Conservation (phyloP, 2,113 vertebrate species). For the Pygoscelis adeliae region DNA sequence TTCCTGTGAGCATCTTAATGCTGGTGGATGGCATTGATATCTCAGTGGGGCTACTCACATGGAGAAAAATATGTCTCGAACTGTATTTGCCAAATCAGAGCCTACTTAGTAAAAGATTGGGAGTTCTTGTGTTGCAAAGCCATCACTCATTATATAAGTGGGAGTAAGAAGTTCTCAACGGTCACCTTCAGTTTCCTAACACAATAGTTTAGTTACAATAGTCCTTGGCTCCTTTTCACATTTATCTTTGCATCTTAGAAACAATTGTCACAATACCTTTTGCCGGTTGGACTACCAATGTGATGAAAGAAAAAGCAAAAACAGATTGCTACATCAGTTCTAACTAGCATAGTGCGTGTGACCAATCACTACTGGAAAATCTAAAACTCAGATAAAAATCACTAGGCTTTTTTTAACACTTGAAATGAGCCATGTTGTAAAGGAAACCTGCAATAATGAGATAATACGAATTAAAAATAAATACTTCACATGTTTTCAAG, state of each 20-base stretch:
- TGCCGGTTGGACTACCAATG: conserved; percentile 32
- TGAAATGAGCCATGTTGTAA: conserved; percentile 74
- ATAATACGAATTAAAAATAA: conserved; percentile 82
- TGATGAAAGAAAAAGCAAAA: conserved; percentile 69
- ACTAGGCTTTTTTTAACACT: conserved; percentile 64
- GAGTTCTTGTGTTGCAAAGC: not conserved
- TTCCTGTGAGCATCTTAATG: not conserved
- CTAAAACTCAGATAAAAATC: conserved; percentile 77
- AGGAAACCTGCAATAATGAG: conserved; percentile 81
- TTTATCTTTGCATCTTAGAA: conserved; percentile 45
- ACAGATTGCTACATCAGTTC: conserved; percentile 41
- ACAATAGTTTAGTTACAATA: not conserved
- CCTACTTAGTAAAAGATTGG: not conserved
- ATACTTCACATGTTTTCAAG: conserved; percentile 77
- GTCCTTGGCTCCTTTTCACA: not conserved
- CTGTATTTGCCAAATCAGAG: not conserved
- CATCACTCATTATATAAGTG: not conserved
- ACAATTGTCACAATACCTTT: conserved; percentile 41
- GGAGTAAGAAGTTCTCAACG: not conserved
- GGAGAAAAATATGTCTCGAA: not conserved
- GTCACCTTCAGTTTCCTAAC: not conserved
- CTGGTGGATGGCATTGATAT: not conserved
- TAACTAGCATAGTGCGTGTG: conserved; percentile 43
- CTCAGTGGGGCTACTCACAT: not conserved
- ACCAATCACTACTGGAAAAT: conserved; percentile 71